Conservation (phyloP, 30 jellyfish, hydroid and myxozoan genomes). For the Aurelia coerulea region DNA sequence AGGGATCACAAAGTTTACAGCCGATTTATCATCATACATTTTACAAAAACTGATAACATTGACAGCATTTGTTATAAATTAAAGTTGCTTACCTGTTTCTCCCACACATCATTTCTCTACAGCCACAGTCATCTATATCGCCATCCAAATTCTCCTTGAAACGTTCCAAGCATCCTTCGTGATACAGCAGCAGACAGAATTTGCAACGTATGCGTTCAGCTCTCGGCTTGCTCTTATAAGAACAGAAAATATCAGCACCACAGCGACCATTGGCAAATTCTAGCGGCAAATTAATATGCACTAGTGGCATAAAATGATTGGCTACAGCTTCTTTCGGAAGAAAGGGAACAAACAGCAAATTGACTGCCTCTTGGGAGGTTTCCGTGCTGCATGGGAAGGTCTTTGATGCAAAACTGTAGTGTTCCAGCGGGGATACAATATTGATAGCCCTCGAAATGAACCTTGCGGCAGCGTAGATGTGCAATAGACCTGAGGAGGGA, state of each 20-base stretch:
- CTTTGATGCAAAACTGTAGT: background rate
- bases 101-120: background rate
- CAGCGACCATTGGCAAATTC: background rate
- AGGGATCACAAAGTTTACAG: too few relatives aligned
- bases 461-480: background rate
- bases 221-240: background rate
- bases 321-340: background rate
- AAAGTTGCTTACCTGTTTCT: background rate
- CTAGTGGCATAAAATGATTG: background rate
- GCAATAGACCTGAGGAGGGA: background rate
- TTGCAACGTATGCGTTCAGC: background rate
- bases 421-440: constrained; percentile 1
- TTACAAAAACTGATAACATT: too few relatives aligned
- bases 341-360: background rate
- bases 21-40: too few relatives aligned
- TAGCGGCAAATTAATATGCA: background rate
- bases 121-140: background rate
- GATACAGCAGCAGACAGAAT: background rate
- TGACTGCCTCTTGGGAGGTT: background rate
- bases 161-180: background rate
- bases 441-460: background rate
- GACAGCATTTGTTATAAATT: too few relatives aligned
- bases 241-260: background rate
- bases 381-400: background rate
- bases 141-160: background rate